Conservation (phyloP, 1,140 invertebrate species). For the Hycleus phaleratus region DNA sequence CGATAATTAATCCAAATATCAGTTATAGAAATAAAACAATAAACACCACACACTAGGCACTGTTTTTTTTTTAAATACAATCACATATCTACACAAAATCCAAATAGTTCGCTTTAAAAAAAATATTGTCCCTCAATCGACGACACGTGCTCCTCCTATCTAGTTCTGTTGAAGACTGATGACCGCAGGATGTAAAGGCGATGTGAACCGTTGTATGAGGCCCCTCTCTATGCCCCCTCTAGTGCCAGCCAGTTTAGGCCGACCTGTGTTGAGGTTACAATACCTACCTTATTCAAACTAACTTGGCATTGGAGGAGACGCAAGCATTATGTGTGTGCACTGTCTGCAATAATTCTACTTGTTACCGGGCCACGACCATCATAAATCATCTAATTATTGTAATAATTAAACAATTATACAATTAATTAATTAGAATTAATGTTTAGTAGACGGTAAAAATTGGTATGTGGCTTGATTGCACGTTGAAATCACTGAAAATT, state of each 20-base stretch:
- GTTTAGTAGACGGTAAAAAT: background rate
- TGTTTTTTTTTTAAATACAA: too few relatives aligned
- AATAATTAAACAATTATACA: background rate
- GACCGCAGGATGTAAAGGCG: slow-evolving; percentile 34
- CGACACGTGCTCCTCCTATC: slow-evolving; percentile 19
- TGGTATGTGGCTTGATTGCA: background rate
- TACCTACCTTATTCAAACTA: slow-evolving; percentile 25
- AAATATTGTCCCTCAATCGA: background rate
- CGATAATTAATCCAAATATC: background rate
- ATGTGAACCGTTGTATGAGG: slow-evolving; percentile 37
- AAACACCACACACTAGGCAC: background rate
- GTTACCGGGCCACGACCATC: background rate
- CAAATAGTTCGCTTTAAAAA: background rate
- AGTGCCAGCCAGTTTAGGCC: slow-evolving; percentile 11
- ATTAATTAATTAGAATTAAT: background rate
- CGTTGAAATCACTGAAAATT: background rate
- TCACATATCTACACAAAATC: background rate
- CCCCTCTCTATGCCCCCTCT: slow-evolving; percentile 21
- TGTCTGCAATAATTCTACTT: background rate
- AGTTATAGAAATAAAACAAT: background rate
- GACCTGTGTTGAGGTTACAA: slow-evolving; percentile 34
- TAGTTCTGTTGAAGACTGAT: slow-evolving; percentile 39
- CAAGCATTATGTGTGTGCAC: background rate
- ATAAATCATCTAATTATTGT: background rate
- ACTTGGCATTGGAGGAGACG: slow-evolving; percentile 22